Conservation (phyloP, 2,888 invertebrate species). For the Eudasyphora cyanicolor region DNA sequence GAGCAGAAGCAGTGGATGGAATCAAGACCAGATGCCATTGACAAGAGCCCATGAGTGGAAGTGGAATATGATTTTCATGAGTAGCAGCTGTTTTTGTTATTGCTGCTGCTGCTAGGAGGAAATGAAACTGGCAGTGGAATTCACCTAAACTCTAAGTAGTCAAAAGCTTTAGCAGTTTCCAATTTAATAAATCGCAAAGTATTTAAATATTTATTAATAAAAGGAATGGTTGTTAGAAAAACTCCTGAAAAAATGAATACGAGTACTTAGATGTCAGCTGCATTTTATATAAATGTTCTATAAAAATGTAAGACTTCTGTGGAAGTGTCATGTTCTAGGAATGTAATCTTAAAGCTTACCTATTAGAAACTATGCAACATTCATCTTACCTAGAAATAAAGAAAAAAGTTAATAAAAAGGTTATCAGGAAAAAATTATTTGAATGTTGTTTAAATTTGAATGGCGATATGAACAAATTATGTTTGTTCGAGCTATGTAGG, state of each 20-base stretch:
- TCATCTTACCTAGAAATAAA: background rate
- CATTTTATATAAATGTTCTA: constrained; percentile 44
- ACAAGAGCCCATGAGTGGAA: background rate
- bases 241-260: background rate
- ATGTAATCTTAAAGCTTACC: background rate
- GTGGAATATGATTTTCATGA: background rate
- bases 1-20: background rate
- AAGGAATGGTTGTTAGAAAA: background rate
- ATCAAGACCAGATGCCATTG: background rate
- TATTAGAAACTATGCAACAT: background rate
- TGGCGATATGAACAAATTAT: no score
- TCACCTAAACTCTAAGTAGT: background rate
- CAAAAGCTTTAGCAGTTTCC: background rate
- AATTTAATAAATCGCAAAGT: constrained; percentile 36
- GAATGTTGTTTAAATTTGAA: background rate
- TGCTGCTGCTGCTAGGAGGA: background rate
- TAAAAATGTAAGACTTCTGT: constrained; percentile 48
- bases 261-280: background rate
- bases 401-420: background rate
- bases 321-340: constrained; percentile 27
- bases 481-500: no score
- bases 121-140: background rate
- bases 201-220: constrained; percentile 24
- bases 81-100: no score
- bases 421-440: background rate